Base-by-base conservation (phyloP, 2,797 vertebrate species). In the Sandelia bainsii region DNA sequence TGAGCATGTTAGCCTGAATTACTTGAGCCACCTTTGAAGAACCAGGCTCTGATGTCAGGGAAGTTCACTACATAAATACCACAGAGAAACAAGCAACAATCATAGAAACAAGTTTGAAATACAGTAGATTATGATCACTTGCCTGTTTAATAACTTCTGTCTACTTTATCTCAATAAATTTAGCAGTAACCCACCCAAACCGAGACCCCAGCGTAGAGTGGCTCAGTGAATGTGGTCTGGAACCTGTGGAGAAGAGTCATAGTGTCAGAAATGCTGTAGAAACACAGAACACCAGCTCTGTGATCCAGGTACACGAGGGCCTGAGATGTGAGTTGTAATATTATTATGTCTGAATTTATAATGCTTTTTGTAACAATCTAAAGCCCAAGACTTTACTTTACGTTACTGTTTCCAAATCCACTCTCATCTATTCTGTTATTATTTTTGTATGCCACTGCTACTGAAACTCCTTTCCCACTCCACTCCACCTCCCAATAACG, bases 381-480 rank as follows among this genome's bases (percentile, higher is more conserved):
- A 51, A 12, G 48, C 62, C 62, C 62, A 63, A 20, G 62, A 64
- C 19, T n/a, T 64, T 16, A n/a, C n/a, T n/a, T n/a, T n/a, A n/a
- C n/a, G n/a, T 52, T 25, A 32, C 40, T 65, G 48, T 16, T 25
- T 40, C 62, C 62, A 27, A 65, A 53, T 25, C 7, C 12, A 53
- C 37, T 44, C 10, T 44, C 40, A 44, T 16, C 11, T 17, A 11
- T 14, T 65, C 50, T 52, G 12, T 19, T 53, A 25, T 42, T 65
- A 29, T 53, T 42, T 17, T 65, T 53, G 39, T 53, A 65, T 7
- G 37, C 6, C 13, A 53, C 50, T 1, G 49, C 49, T 42, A 64
- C 17, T 17, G 7, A 23, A 12, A 23, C 17, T 6, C 25, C 32
- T 7, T 12, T n/a, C n/a, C n/a, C n/a, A n/a, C n/a, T 20, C 62